These are phyloP conservation scores for Drosophila equinoxialis DNA, from an alignment of 1,140 invertebrate species.

Conservation along the genomic window DNA sequence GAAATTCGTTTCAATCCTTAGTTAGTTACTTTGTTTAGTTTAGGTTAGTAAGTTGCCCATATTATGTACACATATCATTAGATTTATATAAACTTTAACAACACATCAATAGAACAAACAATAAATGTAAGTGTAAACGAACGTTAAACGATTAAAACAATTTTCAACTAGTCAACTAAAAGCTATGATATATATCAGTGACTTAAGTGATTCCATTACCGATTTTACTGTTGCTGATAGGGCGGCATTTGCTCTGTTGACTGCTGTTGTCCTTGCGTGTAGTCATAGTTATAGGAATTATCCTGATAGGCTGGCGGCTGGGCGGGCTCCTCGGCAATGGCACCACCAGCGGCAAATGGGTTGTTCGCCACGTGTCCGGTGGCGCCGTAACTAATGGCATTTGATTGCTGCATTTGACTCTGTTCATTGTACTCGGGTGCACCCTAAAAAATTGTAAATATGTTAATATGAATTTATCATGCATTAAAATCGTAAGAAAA, in stretches of 20 bases:
- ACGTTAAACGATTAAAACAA: constrained; percentile 44
- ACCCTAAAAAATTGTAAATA: constrained; percentile 35
- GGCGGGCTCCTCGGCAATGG: constrained; percentile 84
- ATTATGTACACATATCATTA: constrained; percentile 11
- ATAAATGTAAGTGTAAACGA: constrained; percentile 33
- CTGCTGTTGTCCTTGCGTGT: constrained; percentile 53
- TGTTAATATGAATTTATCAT: not conserved
- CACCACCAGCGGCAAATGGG: constrained; percentile 84
- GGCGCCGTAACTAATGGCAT: constrained; percentile 83
- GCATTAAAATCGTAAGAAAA: not conserved
- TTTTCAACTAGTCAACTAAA: constrained; percentile 67
- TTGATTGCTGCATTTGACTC: constrained; percentile 83
- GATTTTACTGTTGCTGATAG: constrained; percentile 62
- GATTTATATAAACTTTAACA: constrained; percentile 45
- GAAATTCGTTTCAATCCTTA: constrained; percentile 56
- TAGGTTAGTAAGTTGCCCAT: constrained; percentile 25
- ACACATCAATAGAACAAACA: constrained; percentile 67
- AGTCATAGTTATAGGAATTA: constrained; percentile 52
- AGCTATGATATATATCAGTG: constrained; percentile 59
- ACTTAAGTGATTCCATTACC: constrained; percentile 32
- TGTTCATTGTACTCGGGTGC: constrained; percentile 76
- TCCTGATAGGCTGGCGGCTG: constrained; percentile 83
- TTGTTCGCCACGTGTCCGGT: constrained; percentile 86
- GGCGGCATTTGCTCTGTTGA: constrained; percentile 31
- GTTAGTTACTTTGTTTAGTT: constrained; percentile 8